Percentiles rank a stretch among this genome's conserved stretches.
phyloP scores from a whole-genome alignment of 2,797 vertebrate species.

The Catostomus latipinnis region DNA sequence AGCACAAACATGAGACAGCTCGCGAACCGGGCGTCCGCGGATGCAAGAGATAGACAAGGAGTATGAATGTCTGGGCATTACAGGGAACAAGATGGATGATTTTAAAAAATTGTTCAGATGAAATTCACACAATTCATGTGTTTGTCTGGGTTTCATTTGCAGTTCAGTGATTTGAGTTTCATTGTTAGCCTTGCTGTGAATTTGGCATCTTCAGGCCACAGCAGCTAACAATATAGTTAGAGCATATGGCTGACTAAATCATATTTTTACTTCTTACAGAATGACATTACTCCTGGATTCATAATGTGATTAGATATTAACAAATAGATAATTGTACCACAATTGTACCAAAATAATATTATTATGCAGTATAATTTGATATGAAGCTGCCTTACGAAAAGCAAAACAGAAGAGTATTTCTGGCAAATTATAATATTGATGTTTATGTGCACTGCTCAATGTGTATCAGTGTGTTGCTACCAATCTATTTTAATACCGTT shows the following conservation, averaged over 20 bases:
- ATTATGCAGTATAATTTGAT: not conserved
- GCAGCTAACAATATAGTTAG: constrained; percentile 4
- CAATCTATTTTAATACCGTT: not conserved
- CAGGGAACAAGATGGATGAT: not conserved
- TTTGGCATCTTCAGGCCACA: constrained; percentile 19
- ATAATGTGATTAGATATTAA: constrained; percentile 27
- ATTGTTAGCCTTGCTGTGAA: not conserved
- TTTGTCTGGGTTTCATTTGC: constrained; percentile 6
- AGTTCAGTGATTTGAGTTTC: constrained; percentile 1
- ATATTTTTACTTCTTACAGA: constrained; percentile 15
- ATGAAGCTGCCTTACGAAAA: not conserved
- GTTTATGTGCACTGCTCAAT: not conserved
- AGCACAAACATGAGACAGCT: too few relatives aligned
- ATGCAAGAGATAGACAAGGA: too few relatives aligned
- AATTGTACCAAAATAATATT: not conserved
- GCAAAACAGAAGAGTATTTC: constrained; percentile 5
- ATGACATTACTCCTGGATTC: constrained; percentile 1
- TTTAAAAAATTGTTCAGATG: not conserved
- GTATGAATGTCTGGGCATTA: too few relatives aligned
- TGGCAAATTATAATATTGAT: constrained; percentile 23
- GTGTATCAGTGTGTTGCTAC: not conserved
- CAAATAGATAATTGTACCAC: not conserved
- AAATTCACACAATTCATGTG: not conserved
- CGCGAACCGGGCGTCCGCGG: too few relatives aligned
- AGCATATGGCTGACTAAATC: constrained; percentile 21